Conservation (phyloP, 2,888 invertebrate species). For the Lumbricus terrestris region DNA sequence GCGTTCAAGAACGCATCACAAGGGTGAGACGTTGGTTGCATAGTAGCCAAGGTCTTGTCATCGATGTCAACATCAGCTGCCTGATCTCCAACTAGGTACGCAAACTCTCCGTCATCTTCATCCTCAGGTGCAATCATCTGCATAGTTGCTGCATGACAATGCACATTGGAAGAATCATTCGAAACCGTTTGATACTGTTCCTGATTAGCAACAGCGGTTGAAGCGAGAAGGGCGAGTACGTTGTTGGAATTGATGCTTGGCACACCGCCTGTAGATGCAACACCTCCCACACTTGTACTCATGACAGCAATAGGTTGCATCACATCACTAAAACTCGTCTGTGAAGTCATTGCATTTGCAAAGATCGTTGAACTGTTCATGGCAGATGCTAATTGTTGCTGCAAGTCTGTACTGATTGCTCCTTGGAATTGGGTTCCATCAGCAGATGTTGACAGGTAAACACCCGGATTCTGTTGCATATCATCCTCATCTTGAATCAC, state of each 20-base stretch:
- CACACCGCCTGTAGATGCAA: neutral
- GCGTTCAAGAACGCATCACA: constrained; percentile 27
- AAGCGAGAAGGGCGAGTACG: constrained; percentile 29
- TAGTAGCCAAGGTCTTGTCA: neutral
- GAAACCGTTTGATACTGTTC: constrained; percentile 16
- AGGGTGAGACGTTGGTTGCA: neutral
- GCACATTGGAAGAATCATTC: neutral
- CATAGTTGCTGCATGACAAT: neutral
- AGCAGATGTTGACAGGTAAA: neutral
- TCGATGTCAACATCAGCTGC: neutral
- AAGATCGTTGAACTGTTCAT: neutral
- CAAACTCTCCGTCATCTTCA: constrained; percentile 31
- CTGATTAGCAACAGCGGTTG: constrained; percentile 26
- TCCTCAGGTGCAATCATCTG: constrained; percentile 27
- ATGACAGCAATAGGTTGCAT: constrained; percentile 16
- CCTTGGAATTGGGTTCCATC: constrained; percentile 15
- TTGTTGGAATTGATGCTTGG: constrained; percentile 20
- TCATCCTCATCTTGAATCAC: constrained; percentile 27
- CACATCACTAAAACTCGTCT: neutral
- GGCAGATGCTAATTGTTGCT: constrained; percentile 14
- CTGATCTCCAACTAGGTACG: constrained; percentile 13
- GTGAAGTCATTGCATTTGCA: neutral
- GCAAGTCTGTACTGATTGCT: constrained; percentile 21
- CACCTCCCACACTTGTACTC: neutral
- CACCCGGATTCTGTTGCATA: neutral